Conservation (phyloP, 2,888 invertebrate species). For the Limnephilus rhombicus region DNA sequence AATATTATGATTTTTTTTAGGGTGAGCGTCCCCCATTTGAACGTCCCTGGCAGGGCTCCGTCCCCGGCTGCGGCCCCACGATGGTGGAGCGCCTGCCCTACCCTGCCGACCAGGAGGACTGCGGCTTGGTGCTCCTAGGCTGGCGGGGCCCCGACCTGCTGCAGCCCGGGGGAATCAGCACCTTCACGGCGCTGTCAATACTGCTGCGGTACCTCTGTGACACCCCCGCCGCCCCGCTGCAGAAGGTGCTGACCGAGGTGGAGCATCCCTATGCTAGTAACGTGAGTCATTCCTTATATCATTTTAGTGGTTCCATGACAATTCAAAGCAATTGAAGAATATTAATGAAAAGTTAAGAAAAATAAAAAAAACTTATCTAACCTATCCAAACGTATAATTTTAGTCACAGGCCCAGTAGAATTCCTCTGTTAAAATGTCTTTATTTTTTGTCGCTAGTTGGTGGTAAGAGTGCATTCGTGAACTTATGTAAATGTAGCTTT, state of each 20-base stretch:
- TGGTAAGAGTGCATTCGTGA: too few relatives aligned
- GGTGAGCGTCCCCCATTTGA: conserved; percentile 78
- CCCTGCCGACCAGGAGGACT: conserved; percentile 91
- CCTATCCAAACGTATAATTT: too few relatives aligned
- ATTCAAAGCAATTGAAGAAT: too few relatives aligned
- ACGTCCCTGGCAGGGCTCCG: conserved; percentile 87
- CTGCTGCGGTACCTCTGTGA: conserved; percentile 90
- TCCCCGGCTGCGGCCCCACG: conserved; percentile 81
- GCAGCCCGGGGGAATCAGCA: conserved; percentile 77
- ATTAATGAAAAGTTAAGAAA: too few relatives aligned
- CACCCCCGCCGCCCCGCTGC: conserved; percentile 91
- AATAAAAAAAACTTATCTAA: too few relatives aligned
- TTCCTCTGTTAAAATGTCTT: too few relatives aligned
- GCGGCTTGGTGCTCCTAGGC: conserved; percentile 86
- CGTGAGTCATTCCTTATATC: conserved; percentile 74
- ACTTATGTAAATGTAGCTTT: too few relatives aligned
- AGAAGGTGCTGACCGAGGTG: conserved; percentile 89
- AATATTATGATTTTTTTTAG: conserved; percentile 68
- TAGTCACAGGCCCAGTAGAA: too few relatives aligned
- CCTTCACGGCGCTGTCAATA: conserved; percentile 81
- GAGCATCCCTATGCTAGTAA: conserved; percentile 89
- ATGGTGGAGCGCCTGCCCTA: conserved; percentile 80
- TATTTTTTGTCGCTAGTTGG: too few relatives aligned
- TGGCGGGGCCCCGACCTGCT: conserved; percentile 87
- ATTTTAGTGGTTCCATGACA: too few relatives aligned